These are phyloP conservation scores for Lanistes nyassanus DNA, from an alignment of 1,140 invertebrate genomes.

Conservation along the genomic window DNA sequence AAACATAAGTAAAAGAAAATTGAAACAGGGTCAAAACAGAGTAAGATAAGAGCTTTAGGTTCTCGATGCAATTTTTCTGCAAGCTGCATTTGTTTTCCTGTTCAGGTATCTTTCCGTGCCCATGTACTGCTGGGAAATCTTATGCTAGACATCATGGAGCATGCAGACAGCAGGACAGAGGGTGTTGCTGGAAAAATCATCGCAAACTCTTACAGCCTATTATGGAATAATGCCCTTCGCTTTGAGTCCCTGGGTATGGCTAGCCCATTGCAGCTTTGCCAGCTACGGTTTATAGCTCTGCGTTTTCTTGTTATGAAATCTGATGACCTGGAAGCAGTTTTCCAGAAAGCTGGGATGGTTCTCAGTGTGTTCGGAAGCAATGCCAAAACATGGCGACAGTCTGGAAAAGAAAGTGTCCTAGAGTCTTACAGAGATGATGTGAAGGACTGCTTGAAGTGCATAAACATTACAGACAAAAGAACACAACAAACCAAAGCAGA, in stretches of 20 bases:
- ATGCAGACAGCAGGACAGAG: neutral
- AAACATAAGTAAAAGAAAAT: no score
- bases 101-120: neutral
- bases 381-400: no score
- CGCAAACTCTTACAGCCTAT: conserved; percentile 3
- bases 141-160: neutral
- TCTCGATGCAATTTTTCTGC: neutral
- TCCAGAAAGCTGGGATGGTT: conserved; percentile 11
- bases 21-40: no score
- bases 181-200: neutral
- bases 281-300: neutral
- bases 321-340: neutral
- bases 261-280: neutral
- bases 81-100: neutral
- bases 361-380: neutral
- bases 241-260: neutral
- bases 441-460: neutral
- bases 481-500: no score
- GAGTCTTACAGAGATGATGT: neutral
- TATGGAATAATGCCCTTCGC: conserved; percentile 15
- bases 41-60: no score
- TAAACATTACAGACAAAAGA: no score
- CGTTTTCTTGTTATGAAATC: conserved; percentile 3
- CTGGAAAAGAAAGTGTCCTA: neutral
- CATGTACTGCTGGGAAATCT: neutral